Evolutionary conservation across 1,140 invertebrate genomes (phyloP).

Genomic region (Eriocheir sinensis): DNA sequence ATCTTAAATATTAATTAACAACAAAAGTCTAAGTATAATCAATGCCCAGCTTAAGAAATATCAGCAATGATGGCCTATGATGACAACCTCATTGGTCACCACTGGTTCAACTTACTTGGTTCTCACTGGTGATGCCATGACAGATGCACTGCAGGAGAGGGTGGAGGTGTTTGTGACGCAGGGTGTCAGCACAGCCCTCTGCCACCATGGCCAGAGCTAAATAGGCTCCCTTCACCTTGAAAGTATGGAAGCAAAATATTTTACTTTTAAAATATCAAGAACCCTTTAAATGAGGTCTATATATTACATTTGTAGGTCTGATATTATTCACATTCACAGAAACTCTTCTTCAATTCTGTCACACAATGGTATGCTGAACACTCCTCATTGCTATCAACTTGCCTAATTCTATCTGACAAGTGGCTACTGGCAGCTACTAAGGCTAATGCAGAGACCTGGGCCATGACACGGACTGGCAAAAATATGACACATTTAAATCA

Average conservation of each 20-base stretch:
- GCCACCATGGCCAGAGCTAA: constrained; percentile 89
- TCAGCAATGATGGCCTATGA: too few relatives aligned
- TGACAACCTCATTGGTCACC: not conserved
- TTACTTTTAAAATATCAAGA: constrained; percentile 9
- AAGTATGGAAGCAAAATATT: constrained; percentile 43
- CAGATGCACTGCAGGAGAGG: constrained; percentile 88
- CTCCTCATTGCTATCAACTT: too few relatives aligned
- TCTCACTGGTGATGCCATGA: constrained; percentile 86
- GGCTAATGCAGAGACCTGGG: too few relatives aligned
- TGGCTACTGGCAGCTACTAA: too few relatives aligned
- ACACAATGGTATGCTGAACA: too few relatives aligned
- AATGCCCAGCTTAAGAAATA: too few relatives aligned
- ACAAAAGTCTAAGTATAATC: too few relatives aligned
- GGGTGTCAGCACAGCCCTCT: constrained; percentile 91
- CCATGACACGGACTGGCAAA: too few relatives aligned
- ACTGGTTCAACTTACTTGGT: constrained; percentile 80
- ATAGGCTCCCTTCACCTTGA: constrained; percentile 85
- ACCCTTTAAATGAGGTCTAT: not conserved
- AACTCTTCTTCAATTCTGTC: too few relatives aligned
- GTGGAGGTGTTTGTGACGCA: constrained; percentile 88
- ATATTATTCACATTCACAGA: too few relatives aligned
- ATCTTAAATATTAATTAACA: constrained; percentile 10
- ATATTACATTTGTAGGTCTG: too few relatives aligned
- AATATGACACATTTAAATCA: constrained; percentile 48
- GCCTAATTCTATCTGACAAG: too few relatives aligned